phyloP scores from a whole-genome alignment of 2,797 vertebrate species.

The Xerus rutilus region DNA sequence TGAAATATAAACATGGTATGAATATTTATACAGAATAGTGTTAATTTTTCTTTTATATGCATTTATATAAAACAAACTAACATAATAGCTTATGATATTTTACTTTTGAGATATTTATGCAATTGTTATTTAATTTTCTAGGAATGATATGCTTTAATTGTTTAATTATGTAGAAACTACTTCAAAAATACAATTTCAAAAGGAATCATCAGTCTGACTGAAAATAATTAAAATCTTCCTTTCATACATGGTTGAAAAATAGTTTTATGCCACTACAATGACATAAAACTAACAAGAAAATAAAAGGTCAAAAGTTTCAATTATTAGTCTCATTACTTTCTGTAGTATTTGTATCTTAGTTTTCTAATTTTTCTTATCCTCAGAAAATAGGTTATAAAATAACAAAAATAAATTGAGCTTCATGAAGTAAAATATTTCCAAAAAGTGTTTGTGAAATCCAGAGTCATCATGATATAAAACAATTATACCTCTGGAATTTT shows the following conservation, averaged over 20 bases:
- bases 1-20: neutral
- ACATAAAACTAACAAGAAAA: neutral
- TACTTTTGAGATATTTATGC: slow-evolving; percentile 12
- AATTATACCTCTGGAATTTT: neutral
- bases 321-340: neutral
- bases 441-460: neutral
- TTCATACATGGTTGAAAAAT: neutral
- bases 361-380: neutral
- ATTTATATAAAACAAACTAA: neutral
- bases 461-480: neutral
- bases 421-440: neutral
- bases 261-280: neutral
- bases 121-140: neutral
- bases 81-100: slow-evolving; percentile 10
- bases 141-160: neutral
- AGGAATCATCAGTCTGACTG: neutral
- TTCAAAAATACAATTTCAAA: slow-evolving; percentile 16
- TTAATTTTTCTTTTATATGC: neutral
- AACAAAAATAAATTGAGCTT: neutral
- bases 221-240: neutral
- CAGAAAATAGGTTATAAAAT: neutral
- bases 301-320: neutral
- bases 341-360: neutral
- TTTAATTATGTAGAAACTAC: neutral
- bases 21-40: neutral